Evolutionary conservation across 2,888 invertebrate genomes (phyloP).

Genomic region (Hirtodrosophila cameraria): DNA sequence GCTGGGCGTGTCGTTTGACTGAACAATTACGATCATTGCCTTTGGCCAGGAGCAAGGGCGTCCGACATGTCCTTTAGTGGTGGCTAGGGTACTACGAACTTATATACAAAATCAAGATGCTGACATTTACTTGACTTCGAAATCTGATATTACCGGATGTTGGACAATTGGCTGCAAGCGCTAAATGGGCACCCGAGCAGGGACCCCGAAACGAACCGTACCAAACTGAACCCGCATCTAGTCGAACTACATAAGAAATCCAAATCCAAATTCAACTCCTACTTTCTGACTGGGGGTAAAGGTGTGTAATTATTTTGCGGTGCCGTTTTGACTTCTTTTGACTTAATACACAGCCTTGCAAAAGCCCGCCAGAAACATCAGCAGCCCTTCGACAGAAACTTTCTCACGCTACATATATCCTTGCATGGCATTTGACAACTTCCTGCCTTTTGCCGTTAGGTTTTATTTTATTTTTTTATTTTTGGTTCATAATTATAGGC

Average conservation of each 20-base stretch:
- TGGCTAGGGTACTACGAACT: constrained; percentile 9
- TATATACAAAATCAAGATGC: constrained; percentile 57
- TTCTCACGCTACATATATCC: constrained; percentile 63
- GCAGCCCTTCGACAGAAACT: constrained; percentile 45
- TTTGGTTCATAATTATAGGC: constrained; percentile 55
- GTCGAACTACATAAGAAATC: background rate
- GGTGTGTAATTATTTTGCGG: constrained; percentile 72
- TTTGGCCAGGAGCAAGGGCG: constrained; percentile 9
- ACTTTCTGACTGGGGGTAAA: constrained; percentile 42
- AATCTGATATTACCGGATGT: constrained; percentile 73
- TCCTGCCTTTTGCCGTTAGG: constrained; percentile 52
- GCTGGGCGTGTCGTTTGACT: constrained; percentile 66
- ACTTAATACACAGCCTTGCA: constrained; percentile 32
- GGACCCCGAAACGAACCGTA: no score
- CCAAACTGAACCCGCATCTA: constrained; percentile 28
- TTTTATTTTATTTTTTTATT: no score
- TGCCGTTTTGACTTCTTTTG: constrained; percentile 64
- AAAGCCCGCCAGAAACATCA: constrained; percentile 70
- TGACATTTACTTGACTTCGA: constrained; percentile 74
- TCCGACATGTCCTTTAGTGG: constrained; percentile 6
- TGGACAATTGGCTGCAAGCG: constrained; percentile 71
- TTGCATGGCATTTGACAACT: constrained; percentile 57
- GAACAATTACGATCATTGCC: constrained; percentile 63
- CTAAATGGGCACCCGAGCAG: constrained; percentile 53
- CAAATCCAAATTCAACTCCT: constrained; percentile 50